A percentile compares a stretch with the other conserved stretches of the same genome.
Conservation (phyloP, 2,113 vertebrate genomes). For the Oryzias melastigma region DNA sequence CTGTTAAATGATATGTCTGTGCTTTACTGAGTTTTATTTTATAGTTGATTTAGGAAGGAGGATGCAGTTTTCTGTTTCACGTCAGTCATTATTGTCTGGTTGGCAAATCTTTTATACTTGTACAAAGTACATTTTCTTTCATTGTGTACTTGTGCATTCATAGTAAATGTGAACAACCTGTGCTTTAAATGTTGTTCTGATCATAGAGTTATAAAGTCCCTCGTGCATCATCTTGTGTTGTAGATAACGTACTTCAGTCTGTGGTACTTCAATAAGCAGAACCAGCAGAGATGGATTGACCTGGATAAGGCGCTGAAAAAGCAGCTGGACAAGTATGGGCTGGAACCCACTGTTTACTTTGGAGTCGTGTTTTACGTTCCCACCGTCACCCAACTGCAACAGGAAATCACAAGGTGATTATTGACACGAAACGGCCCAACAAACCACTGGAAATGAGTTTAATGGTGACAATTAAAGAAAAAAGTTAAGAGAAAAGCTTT, state of each 20-base stretch:
- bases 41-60: no score
- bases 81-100: neutral
- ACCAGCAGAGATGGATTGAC: slow-evolving; percentile 95
- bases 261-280: slow-evolving; percentile 98
- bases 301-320: slow-evolving; percentile 97
- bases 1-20: no score
- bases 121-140: no score
- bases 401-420: slow-evolving; percentile 94
- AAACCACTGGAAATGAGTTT: neutral
- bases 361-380: slow-evolving; percentile 97
- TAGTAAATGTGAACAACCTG: no score
- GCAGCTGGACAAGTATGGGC: slow-evolving; percentile 93
- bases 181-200: no score
- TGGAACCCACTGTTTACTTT: slow-evolving; percentile 96
- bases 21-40: no score
- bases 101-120: no score
- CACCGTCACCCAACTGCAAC: slow-evolving; percentile 88
- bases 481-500: neutral
- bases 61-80: neutral
- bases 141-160: no score
- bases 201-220: no score
- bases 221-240: slow-evolving; percentile 24
- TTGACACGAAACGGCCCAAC: neutral
- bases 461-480: neutral
- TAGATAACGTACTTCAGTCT: slow-evolving; percentile 96